These are phyloP conservation scores for Anarsia innoxiella DNA, from an alignment of 2,888 invertebrate genomes.

Conservation along the genomic window DNA sequence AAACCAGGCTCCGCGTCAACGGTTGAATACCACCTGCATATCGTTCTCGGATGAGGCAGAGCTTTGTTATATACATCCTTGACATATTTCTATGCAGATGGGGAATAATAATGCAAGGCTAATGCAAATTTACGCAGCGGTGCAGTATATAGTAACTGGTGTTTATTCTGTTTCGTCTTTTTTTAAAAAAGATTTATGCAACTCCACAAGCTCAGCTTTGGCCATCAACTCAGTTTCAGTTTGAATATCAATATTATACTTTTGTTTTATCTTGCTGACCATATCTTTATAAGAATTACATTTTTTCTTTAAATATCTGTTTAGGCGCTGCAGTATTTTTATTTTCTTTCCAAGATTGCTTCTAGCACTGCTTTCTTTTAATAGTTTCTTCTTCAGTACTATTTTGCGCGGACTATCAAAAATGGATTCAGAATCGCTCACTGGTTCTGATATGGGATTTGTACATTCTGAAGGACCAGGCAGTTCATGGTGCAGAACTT, in stretches of 20 bases:
- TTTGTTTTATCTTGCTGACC: neutral
- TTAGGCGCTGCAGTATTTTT: constrained; percentile 8
- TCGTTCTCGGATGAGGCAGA: constrained; percentile 13
- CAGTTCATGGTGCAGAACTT: neutral
- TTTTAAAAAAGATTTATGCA: neutral
- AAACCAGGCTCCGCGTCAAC: constrained; percentile 11
- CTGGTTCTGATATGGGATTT: constrained; percentile 4
- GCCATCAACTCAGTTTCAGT: neutral
- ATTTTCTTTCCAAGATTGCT: constrained; percentile 1
- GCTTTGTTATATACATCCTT: neutral
- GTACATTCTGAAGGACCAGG: neutral
- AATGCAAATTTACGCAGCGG: constrained; percentile 9
- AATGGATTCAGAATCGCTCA: constrained; percentile 9
- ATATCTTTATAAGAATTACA: constrained; percentile 8
- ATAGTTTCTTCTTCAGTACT: constrained; percentile 4
- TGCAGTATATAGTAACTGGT: neutral
- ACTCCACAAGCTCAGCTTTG: neutral
- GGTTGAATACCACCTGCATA: constrained; percentile 14
- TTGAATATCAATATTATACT: neutral
- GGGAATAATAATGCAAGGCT: constrained; percentile 12
- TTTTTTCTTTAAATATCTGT: constrained; percentile 9
- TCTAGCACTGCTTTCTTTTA: neutral
- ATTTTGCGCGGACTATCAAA: constrained; percentile 10
- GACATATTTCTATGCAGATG: constrained; percentile 15
- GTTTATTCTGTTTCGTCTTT: neutral